Conservation (phyloP, 2,888 invertebrate species). For the Callyntrura sp. region DNA sequence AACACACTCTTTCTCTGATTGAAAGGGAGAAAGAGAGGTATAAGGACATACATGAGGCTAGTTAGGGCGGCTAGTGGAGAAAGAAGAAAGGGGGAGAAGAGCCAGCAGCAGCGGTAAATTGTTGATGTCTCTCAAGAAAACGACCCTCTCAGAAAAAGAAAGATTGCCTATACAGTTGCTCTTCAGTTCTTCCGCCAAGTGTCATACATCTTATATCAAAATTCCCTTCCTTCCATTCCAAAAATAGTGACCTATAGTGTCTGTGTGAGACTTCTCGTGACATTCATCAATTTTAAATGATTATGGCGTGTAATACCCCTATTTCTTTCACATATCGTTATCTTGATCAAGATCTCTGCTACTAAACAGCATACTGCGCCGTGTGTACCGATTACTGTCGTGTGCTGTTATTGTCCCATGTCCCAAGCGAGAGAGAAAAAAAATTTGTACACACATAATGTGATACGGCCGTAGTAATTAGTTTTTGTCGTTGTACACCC, state of each 20-base stretch:
- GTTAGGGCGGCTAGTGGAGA: no score
- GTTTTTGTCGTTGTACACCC: constrained; percentile 35
- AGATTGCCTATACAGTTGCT: no score
- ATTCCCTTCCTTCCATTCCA: no score
- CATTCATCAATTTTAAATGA: constrained; percentile 57
- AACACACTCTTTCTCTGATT: no score
- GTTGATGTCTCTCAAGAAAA: no score
- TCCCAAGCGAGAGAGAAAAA: constrained; percentile 9
- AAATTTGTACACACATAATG: constrained; percentile 7
- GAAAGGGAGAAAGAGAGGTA: no score
- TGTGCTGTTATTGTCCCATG: neutral
- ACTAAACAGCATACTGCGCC: neutral
- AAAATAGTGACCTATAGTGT: neutral
- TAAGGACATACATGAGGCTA: no score
- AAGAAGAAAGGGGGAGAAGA: no score
- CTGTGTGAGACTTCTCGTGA: neutral
- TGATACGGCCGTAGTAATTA: constrained; percentile 23
- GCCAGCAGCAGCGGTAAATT: no score
- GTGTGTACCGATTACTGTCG: neutral
- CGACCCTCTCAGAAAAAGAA: no score
- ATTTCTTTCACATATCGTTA: neutral
- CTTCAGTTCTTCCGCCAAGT: no score
- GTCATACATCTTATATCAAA: no score
- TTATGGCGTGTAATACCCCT: neutral
- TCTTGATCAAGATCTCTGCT: neutral